Conservation (phyloP, 1,140 invertebrate genomes). For the Propsilocerus akamusi region DNA sequence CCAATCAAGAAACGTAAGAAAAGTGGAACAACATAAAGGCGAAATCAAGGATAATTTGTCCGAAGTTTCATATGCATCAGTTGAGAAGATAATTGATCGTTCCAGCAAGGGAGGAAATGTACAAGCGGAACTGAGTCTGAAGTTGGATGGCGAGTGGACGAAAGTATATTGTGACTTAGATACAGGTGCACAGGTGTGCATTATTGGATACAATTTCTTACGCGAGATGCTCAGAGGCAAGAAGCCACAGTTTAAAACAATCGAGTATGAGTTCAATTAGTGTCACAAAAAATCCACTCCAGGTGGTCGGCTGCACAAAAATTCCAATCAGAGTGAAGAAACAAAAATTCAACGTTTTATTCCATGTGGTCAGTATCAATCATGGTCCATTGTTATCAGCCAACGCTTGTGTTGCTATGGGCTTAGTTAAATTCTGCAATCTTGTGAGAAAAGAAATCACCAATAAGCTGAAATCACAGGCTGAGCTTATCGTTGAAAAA, state of each 20-base stretch:
- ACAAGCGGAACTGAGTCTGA: conserved; percentile 5
- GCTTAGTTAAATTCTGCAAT: not conserved
- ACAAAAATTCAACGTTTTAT: too few species aligned
- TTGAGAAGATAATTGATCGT: too few species aligned
- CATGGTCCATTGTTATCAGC: too few species aligned
- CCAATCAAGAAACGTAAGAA: conserved; percentile 7
- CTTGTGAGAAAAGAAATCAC: conserved; percentile 1
- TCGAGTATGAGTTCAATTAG: too few species aligned
- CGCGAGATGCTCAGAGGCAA: not conserved
- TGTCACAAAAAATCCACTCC: too few species aligned
- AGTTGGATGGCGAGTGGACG: not conserved
- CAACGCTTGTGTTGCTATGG: too few species aligned
- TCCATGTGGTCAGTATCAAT: too few species aligned
- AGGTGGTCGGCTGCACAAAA: too few species aligned
- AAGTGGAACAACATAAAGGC: conserved; percentile 8
- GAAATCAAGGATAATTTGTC: too few species aligned
- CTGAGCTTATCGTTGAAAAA: not conserved
- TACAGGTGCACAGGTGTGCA: conserved; percentile 3
- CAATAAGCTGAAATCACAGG: not conserved
- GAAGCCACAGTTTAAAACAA: conserved; percentile 1
- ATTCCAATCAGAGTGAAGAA: too few species aligned
- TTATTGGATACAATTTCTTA: not conserved
- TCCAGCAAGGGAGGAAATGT: conserved; percentile 11
- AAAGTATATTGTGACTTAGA: conserved; percentile 1
- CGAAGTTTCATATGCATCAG: too few species aligned